Percentiles rank a stretch among this genome's conserved stretches.
Evolutionary conservation across 2,113 vertebrate species (phyloP).

Genomic region (Microtus oregoni): DNA sequence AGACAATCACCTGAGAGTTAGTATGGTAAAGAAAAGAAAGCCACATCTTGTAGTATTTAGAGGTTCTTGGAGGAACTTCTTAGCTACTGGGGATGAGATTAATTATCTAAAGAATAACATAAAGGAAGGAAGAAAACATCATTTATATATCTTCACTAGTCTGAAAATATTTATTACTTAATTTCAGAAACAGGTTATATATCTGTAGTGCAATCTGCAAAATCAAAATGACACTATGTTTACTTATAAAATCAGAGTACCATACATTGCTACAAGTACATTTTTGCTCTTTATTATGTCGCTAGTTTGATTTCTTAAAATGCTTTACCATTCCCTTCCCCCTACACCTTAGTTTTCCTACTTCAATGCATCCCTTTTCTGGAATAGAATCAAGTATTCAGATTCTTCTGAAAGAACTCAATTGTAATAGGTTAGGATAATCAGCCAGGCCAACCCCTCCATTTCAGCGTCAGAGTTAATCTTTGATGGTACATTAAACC

Average conservation of each 20-base stretch:
- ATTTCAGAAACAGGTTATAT: background rate
- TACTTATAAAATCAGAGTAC: background rate
- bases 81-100: background rate
- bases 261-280: background rate
- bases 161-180: background rate
- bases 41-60: background rate
- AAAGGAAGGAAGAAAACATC: background rate
- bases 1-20: background rate
- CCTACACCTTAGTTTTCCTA: background rate
- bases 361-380: background rate
- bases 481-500: slow-evolving; percentile 22
- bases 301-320: background rate
- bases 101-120: background rate
- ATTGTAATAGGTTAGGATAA: background rate
- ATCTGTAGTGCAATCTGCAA: background rate
- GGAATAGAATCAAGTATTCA: background rate
- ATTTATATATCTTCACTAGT: background rate
- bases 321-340: background rate
- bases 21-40: background rate
- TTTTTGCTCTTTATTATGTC: slow-evolving; percentile 4
- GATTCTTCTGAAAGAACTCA: background rate
- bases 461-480: background rate
- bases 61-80: background rate
- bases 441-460: background rate
- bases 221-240: background rate